Conservation (phyloP, 1,140 invertebrate genomes). For the Drosophila suzukii region DNA sequence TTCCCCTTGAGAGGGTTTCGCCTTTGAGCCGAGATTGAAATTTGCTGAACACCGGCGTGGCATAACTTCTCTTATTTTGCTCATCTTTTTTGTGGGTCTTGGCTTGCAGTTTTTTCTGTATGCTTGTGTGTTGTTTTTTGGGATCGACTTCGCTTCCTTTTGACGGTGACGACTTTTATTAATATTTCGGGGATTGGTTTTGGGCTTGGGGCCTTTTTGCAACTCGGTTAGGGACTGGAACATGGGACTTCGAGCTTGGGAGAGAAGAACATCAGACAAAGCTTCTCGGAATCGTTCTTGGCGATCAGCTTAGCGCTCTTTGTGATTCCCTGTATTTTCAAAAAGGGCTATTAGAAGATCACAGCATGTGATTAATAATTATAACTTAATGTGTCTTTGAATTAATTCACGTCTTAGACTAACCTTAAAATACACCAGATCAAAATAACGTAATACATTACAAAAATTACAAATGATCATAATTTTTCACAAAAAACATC, state of each 20-base stretch:
- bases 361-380: background rate
- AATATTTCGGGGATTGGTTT: slow-evolving; percentile 72
- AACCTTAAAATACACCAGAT: background rate
- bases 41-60: slow-evolving; percentile 80
- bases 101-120: slow-evolving; percentile 18
- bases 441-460: no score
- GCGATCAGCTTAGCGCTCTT: slow-evolving; percentile 48
- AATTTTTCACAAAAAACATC: background rate
- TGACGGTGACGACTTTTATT: slow-evolving; percentile 82
- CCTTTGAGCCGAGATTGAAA: slow-evolving; percentile 80
- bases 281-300: slow-evolving; percentile 71
- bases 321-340: slow-evolving; percentile 38
- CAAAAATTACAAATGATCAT: no score
- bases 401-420: background rate
- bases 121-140: slow-evolving; percentile 29
- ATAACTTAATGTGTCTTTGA: background rate
- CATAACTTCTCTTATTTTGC: slow-evolving; percentile 59
- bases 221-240: slow-evolving; percentile 7
- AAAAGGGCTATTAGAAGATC: slow-evolving; percentile 6
- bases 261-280: slow-evolving; percentile 59
- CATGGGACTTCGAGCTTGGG: slow-evolving; percentile 20
- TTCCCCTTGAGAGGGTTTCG: slow-evolving; percentile 25
- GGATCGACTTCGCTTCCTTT: slow-evolving; percentile 72
- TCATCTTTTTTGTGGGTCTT: slow-evolving; percentile 18
- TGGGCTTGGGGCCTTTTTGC: slow-evolving; percentile 56